Percentiles rank a stretch among this genome's conserved stretches.
phyloP scores from a whole-genome alignment of 2,113 vertebrate genomes.

The Psammodynastes pulverulentus region DNA sequence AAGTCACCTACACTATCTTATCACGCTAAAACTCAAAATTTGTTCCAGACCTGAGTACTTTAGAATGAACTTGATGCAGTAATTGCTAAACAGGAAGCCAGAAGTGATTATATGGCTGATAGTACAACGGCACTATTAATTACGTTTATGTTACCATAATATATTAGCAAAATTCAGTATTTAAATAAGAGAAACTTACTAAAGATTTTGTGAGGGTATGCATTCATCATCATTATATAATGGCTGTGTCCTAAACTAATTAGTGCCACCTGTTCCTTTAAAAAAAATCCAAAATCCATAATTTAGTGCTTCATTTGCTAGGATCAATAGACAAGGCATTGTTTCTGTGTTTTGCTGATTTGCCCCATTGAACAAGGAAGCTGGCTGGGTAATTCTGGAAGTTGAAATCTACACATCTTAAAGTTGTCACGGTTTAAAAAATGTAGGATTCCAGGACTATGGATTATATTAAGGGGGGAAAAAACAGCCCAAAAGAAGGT shows the following conservation, averaged over 20 bases:
- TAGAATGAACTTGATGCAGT: not conserved
- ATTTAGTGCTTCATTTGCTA: not conserved
- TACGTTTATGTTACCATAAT: not conserved
- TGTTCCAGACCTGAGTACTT: not conserved
- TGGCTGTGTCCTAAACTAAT: not conserved
- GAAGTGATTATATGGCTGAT: not conserved
- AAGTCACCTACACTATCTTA: not conserved
- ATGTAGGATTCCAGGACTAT: not conserved
- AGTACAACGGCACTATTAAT: not conserved
- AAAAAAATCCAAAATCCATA: not conserved
- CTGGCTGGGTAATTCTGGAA: not conserved
- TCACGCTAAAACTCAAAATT: not conserved
- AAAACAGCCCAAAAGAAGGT: not conserved
- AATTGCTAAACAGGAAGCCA: not conserved
- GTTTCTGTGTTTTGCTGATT: not conserved
- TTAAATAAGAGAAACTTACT: not conserved
- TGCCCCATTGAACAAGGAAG: not conserved
- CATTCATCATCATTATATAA: not conserved
- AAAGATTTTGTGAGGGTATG: not conserved
- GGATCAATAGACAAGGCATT: not conserved
- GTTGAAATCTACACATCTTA: not conserved
- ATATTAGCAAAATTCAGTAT: not conserved
- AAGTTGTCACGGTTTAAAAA: not conserved
- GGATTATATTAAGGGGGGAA: not conserved
- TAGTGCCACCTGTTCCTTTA: not conserved